These are phyloP conservation scores for Ericerus pela DNA, from an alignment of 1,140 invertebrate genomes.

Conservation along the genomic window DNA sequence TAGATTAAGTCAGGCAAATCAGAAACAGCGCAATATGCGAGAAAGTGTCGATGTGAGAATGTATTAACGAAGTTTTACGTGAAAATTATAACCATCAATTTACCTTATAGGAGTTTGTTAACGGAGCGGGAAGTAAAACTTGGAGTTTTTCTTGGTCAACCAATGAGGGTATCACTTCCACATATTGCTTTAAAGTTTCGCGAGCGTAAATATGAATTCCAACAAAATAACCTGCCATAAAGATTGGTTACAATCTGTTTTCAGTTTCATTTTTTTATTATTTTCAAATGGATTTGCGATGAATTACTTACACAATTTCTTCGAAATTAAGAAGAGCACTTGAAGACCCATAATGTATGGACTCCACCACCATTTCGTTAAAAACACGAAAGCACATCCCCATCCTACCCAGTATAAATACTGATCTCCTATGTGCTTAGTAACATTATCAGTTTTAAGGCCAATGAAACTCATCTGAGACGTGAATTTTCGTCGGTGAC, in stretches of 20 bases:
- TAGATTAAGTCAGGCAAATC: too few relatives aligned
- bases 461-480: slow-evolving; percentile 5
- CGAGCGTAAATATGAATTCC: background rate
- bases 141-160: background rate
- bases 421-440: background rate
- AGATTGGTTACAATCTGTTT: too few relatives aligned
- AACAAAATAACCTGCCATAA: background rate
- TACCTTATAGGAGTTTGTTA: slow-evolving; percentile 1
- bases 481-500: background rate
- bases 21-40: too few relatives aligned
- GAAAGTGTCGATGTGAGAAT: too few relatives aligned
- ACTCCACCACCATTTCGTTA: slow-evolving; percentile 7
- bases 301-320: background rate
- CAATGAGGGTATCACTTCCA: background rate
- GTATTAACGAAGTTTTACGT: too few relatives aligned
- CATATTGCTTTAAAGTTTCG: background rate
- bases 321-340: background rate
- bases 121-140: background rate
- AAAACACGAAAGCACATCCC: background rate
- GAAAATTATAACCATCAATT: slow-evolving; percentile 30
- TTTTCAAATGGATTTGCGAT: background rate
- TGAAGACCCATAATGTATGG: background rate
- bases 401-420: slow-evolving; percentile 5
- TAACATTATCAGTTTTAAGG: background rate
- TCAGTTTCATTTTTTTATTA: background rate